Conservation (phyloP, 92 coral and sea anemone species). For the Scolanthus callimorphus region DNA sequence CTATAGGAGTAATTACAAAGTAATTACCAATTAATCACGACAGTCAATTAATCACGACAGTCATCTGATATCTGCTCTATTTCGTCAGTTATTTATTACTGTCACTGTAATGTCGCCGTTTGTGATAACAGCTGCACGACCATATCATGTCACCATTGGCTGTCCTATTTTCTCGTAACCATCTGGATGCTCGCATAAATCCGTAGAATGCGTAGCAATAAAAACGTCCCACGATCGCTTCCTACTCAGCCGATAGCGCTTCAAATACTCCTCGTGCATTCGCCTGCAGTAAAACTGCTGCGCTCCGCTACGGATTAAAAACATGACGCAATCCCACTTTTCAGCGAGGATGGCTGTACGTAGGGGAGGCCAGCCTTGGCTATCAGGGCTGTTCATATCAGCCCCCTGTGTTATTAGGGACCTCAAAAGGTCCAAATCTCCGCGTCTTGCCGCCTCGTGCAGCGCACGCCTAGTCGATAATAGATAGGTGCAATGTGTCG, state of each 20-base stretch:
- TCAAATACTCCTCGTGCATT: conserved; percentile 42
- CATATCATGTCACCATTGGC: too few species aligned
- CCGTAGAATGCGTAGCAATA: not conserved
- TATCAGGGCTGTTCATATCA: conserved; percentile 36
- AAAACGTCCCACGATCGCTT: not conserved
- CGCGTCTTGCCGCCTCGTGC: conserved; percentile 11
- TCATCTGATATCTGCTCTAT: too few species aligned
- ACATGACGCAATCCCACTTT: conserved; percentile 30
- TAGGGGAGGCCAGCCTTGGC: conserved; percentile 57
- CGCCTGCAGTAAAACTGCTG: conserved; percentile 30
- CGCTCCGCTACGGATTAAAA: conserved; percentile 29
- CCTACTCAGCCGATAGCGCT: conserved; percentile 10
- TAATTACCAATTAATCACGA: too few species aligned
- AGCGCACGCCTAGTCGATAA: too few species aligned
- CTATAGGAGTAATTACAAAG: too few species aligned
- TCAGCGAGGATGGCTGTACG: conserved; percentile 44
- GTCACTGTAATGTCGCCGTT: too few species aligned
- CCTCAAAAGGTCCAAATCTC: conserved; percentile 13
- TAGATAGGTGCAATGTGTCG: too few species aligned
- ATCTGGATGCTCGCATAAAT: not conserved
- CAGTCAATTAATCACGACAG: too few species aligned
- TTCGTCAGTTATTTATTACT: too few species aligned
- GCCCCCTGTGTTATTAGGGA: conserved; percentile 7
- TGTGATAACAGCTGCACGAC: too few species aligned
- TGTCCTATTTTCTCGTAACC: too few species aligned